Evolutionary conservation across 2,888 invertebrate genomes (phyloP).

Genomic region (Conchocele bisecta): DNA sequence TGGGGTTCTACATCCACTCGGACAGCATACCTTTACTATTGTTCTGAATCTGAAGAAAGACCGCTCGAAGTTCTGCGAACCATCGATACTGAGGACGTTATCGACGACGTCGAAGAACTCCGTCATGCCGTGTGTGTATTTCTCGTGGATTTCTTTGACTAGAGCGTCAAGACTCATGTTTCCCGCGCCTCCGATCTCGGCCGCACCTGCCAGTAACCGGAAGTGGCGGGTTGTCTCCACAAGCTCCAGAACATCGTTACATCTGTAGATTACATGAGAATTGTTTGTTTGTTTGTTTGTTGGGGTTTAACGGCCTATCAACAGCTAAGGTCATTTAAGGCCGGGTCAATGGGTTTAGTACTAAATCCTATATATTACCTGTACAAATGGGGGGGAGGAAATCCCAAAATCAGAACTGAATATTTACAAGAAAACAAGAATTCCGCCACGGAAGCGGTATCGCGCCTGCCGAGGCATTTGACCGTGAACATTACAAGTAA

Average conservation of each 20-base stretch:
- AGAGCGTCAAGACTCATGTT: conserved; percentile 81
- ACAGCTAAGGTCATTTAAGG: too few relatives aligned
- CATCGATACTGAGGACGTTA: conserved; percentile 81
- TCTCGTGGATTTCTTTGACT: conserved; percentile 81
- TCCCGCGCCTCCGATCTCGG: conserved; percentile 82
- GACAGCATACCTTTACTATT: conserved; percentile 78
- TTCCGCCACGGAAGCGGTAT: too few relatives aligned
- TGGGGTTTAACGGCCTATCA: too few relatives aligned
- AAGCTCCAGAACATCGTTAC: conserved; percentile 82
- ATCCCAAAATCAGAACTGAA: too few relatives aligned
- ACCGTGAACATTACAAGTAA: too few relatives aligned
- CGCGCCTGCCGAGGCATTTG: too few relatives aligned
- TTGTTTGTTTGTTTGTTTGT: too few relatives aligned
- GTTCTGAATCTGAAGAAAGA: conserved; percentile 82
- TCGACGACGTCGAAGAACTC: conserved; percentile 79
- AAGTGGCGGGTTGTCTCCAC: conserved; percentile 82
- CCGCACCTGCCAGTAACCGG: conserved; percentile 80
- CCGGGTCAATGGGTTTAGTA: too few relatives aligned
- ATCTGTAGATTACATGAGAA: conserved; percentile 74
- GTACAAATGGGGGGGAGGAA: too few relatives aligned
- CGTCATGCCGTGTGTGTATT: conserved; percentile 78
- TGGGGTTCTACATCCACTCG: not conserved
- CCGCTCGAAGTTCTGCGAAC: conserved; percentile 80
- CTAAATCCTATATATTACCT: too few relatives aligned
- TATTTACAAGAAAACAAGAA: too few relatives aligned